Conservation (phyloP, 2,797 vertebrate species). For the Nannoperca australis region DNA sequence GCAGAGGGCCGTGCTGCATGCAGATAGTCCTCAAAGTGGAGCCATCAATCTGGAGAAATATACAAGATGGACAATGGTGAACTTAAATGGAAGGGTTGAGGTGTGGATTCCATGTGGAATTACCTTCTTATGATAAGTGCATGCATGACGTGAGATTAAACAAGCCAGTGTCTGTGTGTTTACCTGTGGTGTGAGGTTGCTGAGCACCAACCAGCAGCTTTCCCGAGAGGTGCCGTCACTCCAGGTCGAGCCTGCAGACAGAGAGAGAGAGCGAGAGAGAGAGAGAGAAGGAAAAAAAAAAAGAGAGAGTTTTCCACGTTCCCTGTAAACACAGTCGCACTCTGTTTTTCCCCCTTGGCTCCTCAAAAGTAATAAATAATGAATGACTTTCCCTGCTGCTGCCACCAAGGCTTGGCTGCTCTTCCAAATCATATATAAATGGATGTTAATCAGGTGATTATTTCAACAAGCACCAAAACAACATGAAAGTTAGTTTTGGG, state of each 20-base stretch:
- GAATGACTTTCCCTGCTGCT: conserved; percentile 32
- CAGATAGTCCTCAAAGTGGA: conserved; percentile 98
- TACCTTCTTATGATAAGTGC: not conserved
- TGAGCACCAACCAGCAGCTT: conserved; percentile 98
- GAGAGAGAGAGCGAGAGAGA: conserved; percentile 5
- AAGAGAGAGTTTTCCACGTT: conserved; percentile 9
- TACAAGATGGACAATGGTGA: not conserved
- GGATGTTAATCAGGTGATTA: conserved; percentile 23
- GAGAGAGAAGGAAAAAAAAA: conserved; percentile 9
- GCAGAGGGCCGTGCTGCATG: conserved; percentile 98
- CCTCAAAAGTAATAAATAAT: conserved; percentile 48
- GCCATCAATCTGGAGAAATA: conserved; percentile 91
- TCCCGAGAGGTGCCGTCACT: conserved; percentile 94
- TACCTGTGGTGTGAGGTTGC: conserved; percentile 99
- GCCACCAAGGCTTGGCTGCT: not conserved
- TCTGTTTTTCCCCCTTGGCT: conserved; percentile 1
- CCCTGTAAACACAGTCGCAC: conserved; percentile 72
- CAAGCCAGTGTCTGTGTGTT: not conserved
- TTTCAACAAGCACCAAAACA: conserved; percentile 37
- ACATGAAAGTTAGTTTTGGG: not conserved
- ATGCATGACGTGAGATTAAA: not conserved
- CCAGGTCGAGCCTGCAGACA: conserved; percentile 89
- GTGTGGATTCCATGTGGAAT: not conserved
- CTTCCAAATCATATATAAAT: conserved; percentile 51
- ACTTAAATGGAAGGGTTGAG: not conserved